Conservation (phyloP, 1,140 invertebrate genomes). For the Orussus abietinus region DNA sequence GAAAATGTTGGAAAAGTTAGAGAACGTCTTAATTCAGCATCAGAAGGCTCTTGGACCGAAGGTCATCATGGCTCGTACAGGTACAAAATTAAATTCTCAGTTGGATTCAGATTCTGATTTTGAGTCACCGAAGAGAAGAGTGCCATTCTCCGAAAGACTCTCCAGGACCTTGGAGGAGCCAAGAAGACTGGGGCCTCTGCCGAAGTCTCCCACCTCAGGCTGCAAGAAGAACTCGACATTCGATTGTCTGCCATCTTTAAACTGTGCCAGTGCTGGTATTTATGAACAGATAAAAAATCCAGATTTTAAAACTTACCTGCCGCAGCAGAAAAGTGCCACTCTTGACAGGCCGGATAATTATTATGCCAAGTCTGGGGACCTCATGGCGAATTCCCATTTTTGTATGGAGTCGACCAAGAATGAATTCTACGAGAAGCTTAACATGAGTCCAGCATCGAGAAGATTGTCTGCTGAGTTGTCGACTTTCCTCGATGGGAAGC, state of each 20-base stretch:
- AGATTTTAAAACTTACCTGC: conserved; percentile 19
- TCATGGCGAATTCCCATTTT: conserved; percentile 9
- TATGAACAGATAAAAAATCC: conserved; percentile 17
- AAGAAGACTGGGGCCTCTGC: conserved; percentile 6
- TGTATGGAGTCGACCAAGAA: conserved; percentile 10
- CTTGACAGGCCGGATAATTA: conserved; percentile 4
- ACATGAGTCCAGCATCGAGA: conserved; percentile 14
- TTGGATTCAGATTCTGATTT: conserved; percentile 20
- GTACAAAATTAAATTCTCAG: conserved; percentile 20
- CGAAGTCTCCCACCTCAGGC: conserved; percentile 9
- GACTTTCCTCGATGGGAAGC: conserved; percentile 21
- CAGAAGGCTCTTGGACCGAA: conserved; percentile 34
- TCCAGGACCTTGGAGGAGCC: conserved; percentile 15
- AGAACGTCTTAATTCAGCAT: conserved; percentile 55
- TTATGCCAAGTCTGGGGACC: conserved; percentile 15
- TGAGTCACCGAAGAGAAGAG: conserved; percentile 4
- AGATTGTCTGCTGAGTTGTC: conserved; percentile 19
- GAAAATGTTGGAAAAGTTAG: conserved; percentile 60
- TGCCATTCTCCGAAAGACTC: conserved; percentile 9
- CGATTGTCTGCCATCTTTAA: conserved; percentile 56
- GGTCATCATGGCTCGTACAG: conserved; percentile 13
- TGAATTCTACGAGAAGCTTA: conserved; percentile 13
- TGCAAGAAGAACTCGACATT: conserved; percentile 19
- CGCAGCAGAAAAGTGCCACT: conserved; percentile 2
- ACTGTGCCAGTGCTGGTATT: conserved; percentile 43